phyloP scores from a whole-genome alignment of 2,797 vertebrate species.

The Muscicapa comitata region DNA sequence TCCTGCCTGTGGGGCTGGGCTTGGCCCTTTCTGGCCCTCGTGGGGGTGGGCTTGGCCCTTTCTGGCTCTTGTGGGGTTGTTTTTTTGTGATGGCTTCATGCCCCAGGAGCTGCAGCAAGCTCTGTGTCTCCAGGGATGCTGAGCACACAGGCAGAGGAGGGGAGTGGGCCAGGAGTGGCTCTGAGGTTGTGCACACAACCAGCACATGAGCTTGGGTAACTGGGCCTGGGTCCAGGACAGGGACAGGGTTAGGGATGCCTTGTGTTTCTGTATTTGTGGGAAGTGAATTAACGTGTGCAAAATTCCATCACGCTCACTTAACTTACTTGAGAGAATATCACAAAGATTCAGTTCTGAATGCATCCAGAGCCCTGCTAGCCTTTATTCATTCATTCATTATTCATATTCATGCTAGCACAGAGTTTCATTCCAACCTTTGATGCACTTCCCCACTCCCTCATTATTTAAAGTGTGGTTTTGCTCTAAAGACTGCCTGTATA shows the following conservation, averaged over 20 bases:
- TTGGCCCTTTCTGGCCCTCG: neutral
- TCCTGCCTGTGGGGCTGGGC: neutral
- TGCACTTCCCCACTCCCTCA: neutral
- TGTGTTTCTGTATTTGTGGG: neutral
- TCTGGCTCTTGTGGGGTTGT: neutral
- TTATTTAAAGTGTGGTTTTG: conserved; percentile 59
- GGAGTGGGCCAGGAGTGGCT: neutral
- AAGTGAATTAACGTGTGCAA: neutral
- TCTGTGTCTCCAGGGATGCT: neutral
- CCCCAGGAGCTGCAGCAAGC: neutral
- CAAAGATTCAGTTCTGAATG: neutral
- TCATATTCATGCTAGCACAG: neutral
- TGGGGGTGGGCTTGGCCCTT: neutral
- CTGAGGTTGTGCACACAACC: neutral
- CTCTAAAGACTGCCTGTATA: neutral
- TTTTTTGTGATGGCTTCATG: accelerated
- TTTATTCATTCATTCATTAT: neutral
- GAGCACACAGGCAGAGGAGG: accelerated
- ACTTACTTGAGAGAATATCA: neutral
- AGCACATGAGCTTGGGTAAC: accelerated
- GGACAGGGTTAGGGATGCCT: neutral
- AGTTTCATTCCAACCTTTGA: conserved; percentile 34
- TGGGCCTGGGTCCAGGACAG: neutral
- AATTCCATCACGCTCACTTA: neutral
- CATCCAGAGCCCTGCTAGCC: conserved; percentile 11